Evolutionary conservation across 2,888 invertebrate species (phyloP), one percentile per base, ranked within the genome.

Genomic region (Melinopterus prodromus): DNA sequence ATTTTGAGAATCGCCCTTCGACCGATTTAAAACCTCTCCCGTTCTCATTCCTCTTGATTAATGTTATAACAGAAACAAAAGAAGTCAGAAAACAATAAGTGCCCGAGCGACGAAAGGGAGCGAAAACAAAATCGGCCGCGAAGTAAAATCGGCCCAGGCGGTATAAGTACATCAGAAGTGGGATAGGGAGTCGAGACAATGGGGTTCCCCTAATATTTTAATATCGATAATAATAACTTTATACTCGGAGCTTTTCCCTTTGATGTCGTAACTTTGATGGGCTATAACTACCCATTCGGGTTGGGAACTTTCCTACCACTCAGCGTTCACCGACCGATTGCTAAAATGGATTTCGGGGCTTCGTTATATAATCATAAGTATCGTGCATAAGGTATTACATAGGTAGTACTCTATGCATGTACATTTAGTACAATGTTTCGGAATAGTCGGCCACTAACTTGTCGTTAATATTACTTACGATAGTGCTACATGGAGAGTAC

Each of bases 11-110:
- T 26, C 26, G 3, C 26, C 26, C 26, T 26, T 1, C 26, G 26
- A 53, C 53, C 53, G 5, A 53, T 53, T 53, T 53, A 53, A 53
- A 53, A 53, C 53, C 53, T 53, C 12, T 53, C 53, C 5, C 53
- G 12, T 7, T 7, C 53, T 53, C 53, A 53, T 53, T 53, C 53
- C 53, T 53, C 53, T 53, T 53, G 74, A 74, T 74, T 74, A 74
- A 74, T 74, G 37, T 74, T 74, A 35, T 36, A 35, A 37, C n/a
- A n/a, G 37, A 74, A 74, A 74, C 36, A 74, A 74, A 35, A 35
- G 16, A 35, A 37, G 74, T n/a, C n/a, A 74, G n/a, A 26, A n/a
- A 74, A 74, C 74, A 74, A 35, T 74, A 74, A 71, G 53, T 53
- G 53, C 53, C 53, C 53, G 53, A 6, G 38, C 38, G 38, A 53